phyloP scores from a whole-genome alignment of 2,797 vertebrate genomes.

The Malacoctenus gilli region DNA sequence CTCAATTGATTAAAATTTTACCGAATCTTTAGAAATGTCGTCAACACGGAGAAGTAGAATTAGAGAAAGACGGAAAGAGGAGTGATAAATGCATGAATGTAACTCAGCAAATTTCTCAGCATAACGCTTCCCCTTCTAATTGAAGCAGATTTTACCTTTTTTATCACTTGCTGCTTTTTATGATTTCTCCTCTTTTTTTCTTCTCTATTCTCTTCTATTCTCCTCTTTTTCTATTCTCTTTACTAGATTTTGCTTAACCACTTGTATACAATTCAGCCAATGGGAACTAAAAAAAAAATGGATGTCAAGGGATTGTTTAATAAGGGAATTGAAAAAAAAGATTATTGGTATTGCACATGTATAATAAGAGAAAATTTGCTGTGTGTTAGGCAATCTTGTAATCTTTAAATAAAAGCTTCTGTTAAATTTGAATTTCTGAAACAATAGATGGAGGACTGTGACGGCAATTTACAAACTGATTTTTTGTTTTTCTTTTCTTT shows the following conservation, averaged over 20 bases:
- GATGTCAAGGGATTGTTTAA: constrained; percentile 71
- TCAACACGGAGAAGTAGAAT: constrained; percentile 36
- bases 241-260: constrained; percentile 68
- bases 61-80: constrained; percentile 22
- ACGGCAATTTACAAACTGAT: constrained; percentile 92
- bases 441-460: constrained; percentile 97
- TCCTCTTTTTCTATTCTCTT: constrained; percentile 10
- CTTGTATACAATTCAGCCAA: constrained; percentile 86
- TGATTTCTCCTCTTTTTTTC: not conserved
- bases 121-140: constrained; percentile 30
- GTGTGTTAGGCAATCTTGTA: constrained; percentile 98
- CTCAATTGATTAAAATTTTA: constrained; percentile 6
- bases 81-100: constrained; percentile 66
- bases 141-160: constrained; percentile 29
- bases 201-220: constrained; percentile 3
- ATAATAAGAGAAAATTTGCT: constrained; percentile 96
- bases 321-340: constrained; percentile 75
- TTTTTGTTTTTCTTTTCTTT: constrained; percentile 84
- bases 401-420: constrained; percentile 86
- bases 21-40: constrained; percentile 23
- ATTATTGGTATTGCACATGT: constrained; percentile 98
- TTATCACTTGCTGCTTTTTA: constrained; percentile 49
- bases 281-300: constrained; percentile 65
- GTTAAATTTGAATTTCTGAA: constrained; percentile 92
- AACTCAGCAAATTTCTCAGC: constrained; percentile 39